phyloP scores from a whole-genome alignment of 2,888 invertebrate genomes.

The Chirona hameri region DNA sequence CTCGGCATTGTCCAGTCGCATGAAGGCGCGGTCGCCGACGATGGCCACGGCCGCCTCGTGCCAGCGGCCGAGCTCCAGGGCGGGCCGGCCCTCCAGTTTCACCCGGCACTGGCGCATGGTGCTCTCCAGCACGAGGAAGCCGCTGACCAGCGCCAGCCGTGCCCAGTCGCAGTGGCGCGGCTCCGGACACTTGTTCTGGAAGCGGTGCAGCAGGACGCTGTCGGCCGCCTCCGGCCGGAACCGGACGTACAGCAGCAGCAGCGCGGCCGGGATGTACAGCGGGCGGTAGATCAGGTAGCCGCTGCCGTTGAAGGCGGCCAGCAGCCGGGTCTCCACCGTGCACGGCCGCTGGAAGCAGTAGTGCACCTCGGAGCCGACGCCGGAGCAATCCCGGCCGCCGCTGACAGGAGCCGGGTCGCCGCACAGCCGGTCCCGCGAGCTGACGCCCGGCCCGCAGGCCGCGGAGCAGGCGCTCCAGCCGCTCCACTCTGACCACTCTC shows the following conservation, averaged over 20 bases:
- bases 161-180: conserved; percentile 11
- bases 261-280: neutral
- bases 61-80: conserved; percentile 4
- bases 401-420: neutral
- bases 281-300: conserved; percentile 10
- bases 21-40: conserved; percentile 22
- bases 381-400: neutral
- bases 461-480: conserved; percentile 10
- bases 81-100: neutral
- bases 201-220: conserved; percentile 9
- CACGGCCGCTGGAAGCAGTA: conserved; percentile 28
- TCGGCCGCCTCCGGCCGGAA: conserved; percentile 9
- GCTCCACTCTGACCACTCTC: conserved; percentile 8
- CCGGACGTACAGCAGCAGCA: conserved; percentile 3
- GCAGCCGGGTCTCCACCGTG: neutral
- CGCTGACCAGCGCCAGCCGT: neutral
- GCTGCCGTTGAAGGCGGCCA: conserved; percentile 22
- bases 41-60: conserved; percentile 3
- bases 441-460: neutral
- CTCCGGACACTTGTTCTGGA: conserved; percentile 29
- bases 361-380: conserved; percentile 13
- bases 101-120: neutral
- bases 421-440: conserved; percentile 6
- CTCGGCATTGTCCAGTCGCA: conserved; percentile 1
- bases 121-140: neutral